Conservation (phyloP, 2,888 invertebrate genomes). For the Germaria angustata region DNA sequence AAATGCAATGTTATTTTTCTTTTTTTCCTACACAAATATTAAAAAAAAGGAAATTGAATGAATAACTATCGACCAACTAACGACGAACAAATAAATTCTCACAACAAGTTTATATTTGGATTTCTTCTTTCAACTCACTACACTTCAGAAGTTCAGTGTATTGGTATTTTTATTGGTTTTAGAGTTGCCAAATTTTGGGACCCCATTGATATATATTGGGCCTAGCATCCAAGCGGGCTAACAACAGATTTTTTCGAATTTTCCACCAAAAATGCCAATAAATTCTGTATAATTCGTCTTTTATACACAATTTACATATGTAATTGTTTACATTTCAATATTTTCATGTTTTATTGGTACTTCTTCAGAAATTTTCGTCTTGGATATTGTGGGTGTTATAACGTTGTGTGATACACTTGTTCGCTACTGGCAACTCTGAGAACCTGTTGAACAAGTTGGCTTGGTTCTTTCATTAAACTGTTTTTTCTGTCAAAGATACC, state of each 20-base stretch:
- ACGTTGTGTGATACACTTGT: conserved; percentile 29
- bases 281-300: not conserved
- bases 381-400: conserved; percentile 53
- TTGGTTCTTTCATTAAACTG: conserved; percentile 49
- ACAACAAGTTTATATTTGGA: conserved; percentile 68
- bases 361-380: conserved; percentile 3
- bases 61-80: conserved; percentile 41
- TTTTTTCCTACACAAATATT: conserved; percentile 48
- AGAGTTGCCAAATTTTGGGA: conserved; percentile 51
- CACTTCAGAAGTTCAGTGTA: conserved; percentile 56
- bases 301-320: not conserved
- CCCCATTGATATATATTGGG: not conserved
- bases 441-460: conserved; percentile 63
- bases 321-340: not conserved
- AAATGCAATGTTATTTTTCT: conserved; percentile 29
- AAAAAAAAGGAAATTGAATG: conserved; percentile 47
- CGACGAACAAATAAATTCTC: conserved; percentile 64
- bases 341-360: not conserved
- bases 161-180: conserved; percentile 60
- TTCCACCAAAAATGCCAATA: not conserved
- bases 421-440: conserved; percentile 49
- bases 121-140: conserved; percentile 60
- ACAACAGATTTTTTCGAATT: not conserved
- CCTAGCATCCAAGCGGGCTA: not conserved
- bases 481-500: conserved; percentile 27